phyloP scores from a whole-genome alignment of 2,888 invertebrate genomes.

The Clanis bilineata region DNA sequence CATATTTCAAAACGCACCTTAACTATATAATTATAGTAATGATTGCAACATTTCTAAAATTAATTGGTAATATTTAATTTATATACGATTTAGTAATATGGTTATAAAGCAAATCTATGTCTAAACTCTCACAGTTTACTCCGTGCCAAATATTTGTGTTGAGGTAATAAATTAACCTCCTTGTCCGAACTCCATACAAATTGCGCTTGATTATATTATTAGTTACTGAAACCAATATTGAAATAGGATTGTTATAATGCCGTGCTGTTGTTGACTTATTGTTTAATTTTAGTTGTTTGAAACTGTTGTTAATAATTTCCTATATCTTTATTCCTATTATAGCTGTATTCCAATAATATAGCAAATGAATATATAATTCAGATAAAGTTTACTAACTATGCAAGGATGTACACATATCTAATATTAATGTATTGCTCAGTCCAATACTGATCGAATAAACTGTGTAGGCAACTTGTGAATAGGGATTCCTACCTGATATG shows the following conservation, averaged over 20 bases:
- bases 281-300: conserved; percentile 46
- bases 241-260: conserved; percentile 57
- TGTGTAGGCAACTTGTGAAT: too few species aligned
- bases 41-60: too few species aligned
- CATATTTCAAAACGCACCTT: too few species aligned
- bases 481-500: too few species aligned
- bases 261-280: conserved; percentile 60
- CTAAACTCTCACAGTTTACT: conserved; percentile 15
- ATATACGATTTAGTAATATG: background rate
- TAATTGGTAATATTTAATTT: too few species aligned
- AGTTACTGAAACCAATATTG: conserved; percentile 68
- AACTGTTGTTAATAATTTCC: background rate
- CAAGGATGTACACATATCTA: too few species aligned
- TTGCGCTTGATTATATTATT: conserved; percentile 71
- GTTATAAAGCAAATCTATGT: background rate
- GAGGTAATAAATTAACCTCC: conserved; percentile 42
- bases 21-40: too few species aligned
- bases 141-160: conserved; percentile 17
- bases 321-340: background rate
- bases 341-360: too few species aligned
- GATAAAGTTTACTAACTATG: too few species aligned
- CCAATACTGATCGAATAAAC: too few species aligned
- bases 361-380: too few species aligned
- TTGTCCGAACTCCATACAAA: conserved; percentile 62
- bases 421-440: background rate